phyloP scores from a whole-genome alignment of 92 coral and sea anemone species.

The Nematostella vectensis region DNA sequence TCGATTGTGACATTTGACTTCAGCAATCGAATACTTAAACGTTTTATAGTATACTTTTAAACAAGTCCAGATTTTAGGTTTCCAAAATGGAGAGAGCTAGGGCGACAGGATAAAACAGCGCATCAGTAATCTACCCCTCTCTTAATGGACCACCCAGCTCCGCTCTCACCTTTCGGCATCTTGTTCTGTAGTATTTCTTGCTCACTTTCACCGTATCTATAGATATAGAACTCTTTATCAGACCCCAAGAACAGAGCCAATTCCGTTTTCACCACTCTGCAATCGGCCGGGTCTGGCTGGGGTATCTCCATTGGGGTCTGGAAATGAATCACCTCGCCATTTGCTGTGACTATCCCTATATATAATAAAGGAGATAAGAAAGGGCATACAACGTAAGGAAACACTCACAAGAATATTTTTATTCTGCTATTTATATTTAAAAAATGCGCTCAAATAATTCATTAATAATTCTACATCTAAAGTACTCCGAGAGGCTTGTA shows the following conservation, averaged over 20 bases:
- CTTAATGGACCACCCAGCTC: not conserved
- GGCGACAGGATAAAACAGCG: too few relatives aligned
- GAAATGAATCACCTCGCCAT: slow-evolving; percentile 55
- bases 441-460: too few relatives aligned
- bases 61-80: too few relatives aligned
- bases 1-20: too few relatives aligned
- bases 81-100: too few relatives aligned
- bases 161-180: slow-evolving; percentile 22
- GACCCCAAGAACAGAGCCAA: slow-evolving; percentile 40
- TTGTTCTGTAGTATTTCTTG: slow-evolving; percentile 42
- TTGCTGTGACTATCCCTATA: slow-evolving; percentile 54
- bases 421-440: not conserved
- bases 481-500: too few relatives aligned
- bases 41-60: too few relatives aligned
- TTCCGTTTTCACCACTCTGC: slow-evolving; percentile 40
- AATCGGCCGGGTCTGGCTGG: slow-evolving; percentile 33
- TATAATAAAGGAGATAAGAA: slow-evolving; percentile 5
- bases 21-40: too few relatives aligned
- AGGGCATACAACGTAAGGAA: too few relatives aligned
- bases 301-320: slow-evolving; percentile 79
- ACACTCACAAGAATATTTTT: not conserved
- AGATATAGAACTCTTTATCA: slow-evolving; percentile 38
- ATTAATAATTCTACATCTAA: too few relatives aligned
- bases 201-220: slow-evolving; percentile 52
- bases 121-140: too few relatives aligned